Base-by-base conservation (phyloP, 2,888 invertebrate species). In the Lithophane ornitopus region DNA sequence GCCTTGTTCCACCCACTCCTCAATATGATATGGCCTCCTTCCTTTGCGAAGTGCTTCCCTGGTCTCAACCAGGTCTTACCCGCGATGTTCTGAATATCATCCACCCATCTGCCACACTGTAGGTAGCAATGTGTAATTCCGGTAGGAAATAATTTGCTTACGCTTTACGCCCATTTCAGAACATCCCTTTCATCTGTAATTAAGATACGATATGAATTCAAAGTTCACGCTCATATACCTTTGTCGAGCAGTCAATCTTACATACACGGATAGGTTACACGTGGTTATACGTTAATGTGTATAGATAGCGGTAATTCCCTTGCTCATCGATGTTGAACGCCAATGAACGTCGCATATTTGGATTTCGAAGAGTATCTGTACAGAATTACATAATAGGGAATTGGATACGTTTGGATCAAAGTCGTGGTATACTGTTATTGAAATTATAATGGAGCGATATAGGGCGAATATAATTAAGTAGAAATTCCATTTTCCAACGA, bases 111-210 rank as follows among this genome's bases (percentile, higher is more conserved):
- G 26, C 12, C 2, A 11, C 8, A 46, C 14, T 49, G 1, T 26
- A 26, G 4, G 3, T 16, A 34, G 12, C 12, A 39, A 49, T 0
- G 9, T 49, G 12, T 34, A 41, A 70, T 39, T 16, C 41, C 16
- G 1, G 7, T 39, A 22, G 34, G 2, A 70, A 19, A 58, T 63
- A 73, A 80, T 70, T 81, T 66, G 62, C n/a, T 39, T 34, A 41
- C 41, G 3, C 16, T 61, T 54, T 69, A 74, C 56, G 26, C 49
- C 62, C 54, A 72, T 77, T 77, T 73, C 62, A 70, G 56, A 66
- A 66, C 54, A 22, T 66, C 34, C 59, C 66, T 82, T 80, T 80
- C 74, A 85, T 78, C 34, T 76, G 46, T 75, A 46, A 85, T 82
- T 76, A 85, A 70, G 70, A 59, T 44, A 59, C 28, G 19, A 56